Conservation (phyloP, 2,113 vertebrate species). For the Pelecanus crispus region DNA sequence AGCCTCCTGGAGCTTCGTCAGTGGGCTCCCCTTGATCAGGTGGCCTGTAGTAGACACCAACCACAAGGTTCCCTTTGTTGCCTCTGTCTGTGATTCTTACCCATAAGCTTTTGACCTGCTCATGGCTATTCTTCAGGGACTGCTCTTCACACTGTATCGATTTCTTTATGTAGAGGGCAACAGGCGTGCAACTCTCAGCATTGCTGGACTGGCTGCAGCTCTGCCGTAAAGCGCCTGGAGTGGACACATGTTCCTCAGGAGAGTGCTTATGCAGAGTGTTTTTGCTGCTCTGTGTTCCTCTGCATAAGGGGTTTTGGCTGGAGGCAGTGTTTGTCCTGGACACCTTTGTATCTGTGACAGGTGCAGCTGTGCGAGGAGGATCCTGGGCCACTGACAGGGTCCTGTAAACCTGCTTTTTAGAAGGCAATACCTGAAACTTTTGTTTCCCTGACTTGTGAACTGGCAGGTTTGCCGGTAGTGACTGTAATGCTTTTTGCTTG, state of each 20-base stretch:
- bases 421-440: background rate
- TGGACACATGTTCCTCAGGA: fast-evolving
- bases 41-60: too few relatives aligned
- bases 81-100: too few relatives aligned
- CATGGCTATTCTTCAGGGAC: too few relatives aligned
- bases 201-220: background rate
- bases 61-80: too few relatives aligned
- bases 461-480: background rate
- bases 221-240: background rate
- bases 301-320: background rate
- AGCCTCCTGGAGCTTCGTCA: too few relatives aligned
- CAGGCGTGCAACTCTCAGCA: background rate
- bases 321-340: background rate
- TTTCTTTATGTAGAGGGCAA: too few relatives aligned
- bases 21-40: too few relatives aligned
- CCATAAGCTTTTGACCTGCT: too few relatives aligned
- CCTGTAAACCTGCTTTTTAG: background rate
- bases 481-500: background rate
- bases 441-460: background rate
- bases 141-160: too few relatives aligned
- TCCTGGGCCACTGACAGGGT: fast-evolving
- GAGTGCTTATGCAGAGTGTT: background rate
- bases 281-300: background rate
- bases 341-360: fast-evolving
- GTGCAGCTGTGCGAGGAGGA: background rate